Base-by-base conservation (phyloP, 1,140 invertebrate species). In the Dryas iulia region DNA sequence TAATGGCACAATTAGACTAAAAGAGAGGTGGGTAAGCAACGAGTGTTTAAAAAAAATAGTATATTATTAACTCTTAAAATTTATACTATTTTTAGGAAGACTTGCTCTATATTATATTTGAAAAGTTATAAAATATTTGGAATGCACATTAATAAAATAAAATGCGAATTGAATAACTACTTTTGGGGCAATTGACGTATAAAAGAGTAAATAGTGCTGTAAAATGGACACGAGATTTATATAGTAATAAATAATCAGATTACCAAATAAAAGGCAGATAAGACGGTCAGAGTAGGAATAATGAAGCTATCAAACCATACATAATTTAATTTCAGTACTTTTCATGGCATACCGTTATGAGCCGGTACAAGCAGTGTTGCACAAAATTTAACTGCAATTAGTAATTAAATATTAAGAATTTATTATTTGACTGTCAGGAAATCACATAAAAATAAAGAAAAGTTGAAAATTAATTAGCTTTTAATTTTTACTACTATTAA, bases 51-150 rank as follows among this genome's bases (percentile, higher is more conserved):
- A 65, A 74, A 74, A 77, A 80, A 78, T 76, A 76, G n/a, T n/a
- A 72, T 66, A 66, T 25, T 72, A 66, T 72, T 63, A n/a, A n/a
- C 58, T 76, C 69, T 74, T 78, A 75, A 72, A 76, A 66, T 73
- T 65, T 74, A 73, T 68, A 78, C 5, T 67, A 71, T 76, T 76
- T 73, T 59, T 58, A 83, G 82, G 79, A 86, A 83, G 81, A 84
- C 66, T 77, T 84, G 25, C 47, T 25, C 26, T 68, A 69, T 69
- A 52, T 69, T 69, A 47, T 21, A 47, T 47, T 65, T 18, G n/a
- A n/a, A n/a, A 47, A 47, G 18, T 47, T 28, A 47, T 47, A 18
- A 39, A 47, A 47, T 21, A 21, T 18, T 21, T 47, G 39, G 39
- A 47, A 47, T 47, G 39, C 39, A 47, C 21, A 47, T 47, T 21